phyloP scores from a whole-genome alignment of 1,140 invertebrate species.

The Penaeus indicus region DNA sequence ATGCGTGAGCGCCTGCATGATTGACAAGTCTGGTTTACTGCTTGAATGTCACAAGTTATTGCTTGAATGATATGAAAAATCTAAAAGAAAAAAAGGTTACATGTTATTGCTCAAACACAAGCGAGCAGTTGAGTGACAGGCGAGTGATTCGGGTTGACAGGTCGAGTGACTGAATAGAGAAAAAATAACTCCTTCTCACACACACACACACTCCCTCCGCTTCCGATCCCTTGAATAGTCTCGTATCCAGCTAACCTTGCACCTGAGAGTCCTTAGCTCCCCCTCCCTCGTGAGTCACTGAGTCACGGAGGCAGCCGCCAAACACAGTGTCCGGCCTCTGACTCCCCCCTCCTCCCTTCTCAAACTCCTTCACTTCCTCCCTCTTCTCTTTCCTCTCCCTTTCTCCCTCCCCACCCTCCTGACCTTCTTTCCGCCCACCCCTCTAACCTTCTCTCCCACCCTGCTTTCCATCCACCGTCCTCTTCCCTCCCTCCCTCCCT shows the following conservation, averaged over 20 bases:
- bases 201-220: neutral
- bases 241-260: neutral
- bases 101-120: too few species aligned
- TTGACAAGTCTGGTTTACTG: too few species aligned
- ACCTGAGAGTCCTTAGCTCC: too few species aligned
- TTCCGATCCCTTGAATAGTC: neutral
- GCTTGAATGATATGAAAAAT: too few species aligned
- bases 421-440: neutral
- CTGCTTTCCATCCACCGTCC: conserved; percentile 9
- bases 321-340: too few species aligned
- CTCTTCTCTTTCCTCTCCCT: neutral
- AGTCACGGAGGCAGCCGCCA: too few species aligned
- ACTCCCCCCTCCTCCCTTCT: neutral
- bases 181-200: neutral
- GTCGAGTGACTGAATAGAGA: neutral
- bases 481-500: neutral
- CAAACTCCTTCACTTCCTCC: neutral
- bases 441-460: conserved; percentile 13
- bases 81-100: too few species aligned
- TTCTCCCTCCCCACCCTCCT: neutral
- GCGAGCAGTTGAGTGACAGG: too few species aligned
- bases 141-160: too few species aligned
- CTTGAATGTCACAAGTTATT: too few species aligned
- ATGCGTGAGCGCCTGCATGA: too few species aligned
- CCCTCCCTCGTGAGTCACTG: too few species aligned